phyloP scores from a whole-genome alignment of 2,797 vertebrate genomes.

The Muraenolepis orangiensis region DNA sequence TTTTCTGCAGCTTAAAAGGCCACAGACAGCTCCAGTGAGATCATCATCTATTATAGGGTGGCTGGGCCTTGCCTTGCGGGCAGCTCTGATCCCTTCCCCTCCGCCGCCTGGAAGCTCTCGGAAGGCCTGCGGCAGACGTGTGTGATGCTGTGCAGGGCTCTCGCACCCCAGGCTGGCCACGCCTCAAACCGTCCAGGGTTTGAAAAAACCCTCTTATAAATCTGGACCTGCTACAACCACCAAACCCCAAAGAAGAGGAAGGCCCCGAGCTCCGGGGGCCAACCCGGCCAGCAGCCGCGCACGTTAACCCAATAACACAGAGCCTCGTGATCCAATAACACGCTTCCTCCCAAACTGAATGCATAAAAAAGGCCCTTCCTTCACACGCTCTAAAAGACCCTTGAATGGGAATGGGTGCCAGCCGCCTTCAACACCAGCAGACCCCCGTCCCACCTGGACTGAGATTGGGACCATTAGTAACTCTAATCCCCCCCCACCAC shows the following conservation, averaged over 20 bases:
- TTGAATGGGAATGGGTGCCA: conserved; percentile 37
- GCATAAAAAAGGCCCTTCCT: conserved; percentile 46
- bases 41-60: conserved; percentile 63
- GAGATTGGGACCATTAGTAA: conserved; percentile 49
- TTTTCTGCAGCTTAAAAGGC: conserved; percentile 53
- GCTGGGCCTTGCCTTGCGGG: conserved; percentile 36
- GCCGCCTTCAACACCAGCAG: conserved; percentile 43
- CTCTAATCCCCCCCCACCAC: conserved; percentile 11
- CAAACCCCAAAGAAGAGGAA: conserved; percentile 40
- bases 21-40: conserved; percentile 56
- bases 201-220: conserved; percentile 62
- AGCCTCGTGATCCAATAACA: conserved; percentile 13
- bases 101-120: conserved; percentile 43
- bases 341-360: conserved; percentile 60
- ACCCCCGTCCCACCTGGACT: conserved; percentile 31
- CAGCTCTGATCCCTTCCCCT: conserved; percentile 45
- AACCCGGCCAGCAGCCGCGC: neutral
- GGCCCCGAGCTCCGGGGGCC: conserved; percentile 29
- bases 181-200: conserved; percentile 70
- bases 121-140: conserved; percentile 49
- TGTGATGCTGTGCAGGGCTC: conserved; percentile 66
- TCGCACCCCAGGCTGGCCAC: conserved; percentile 53
- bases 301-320: conserved; percentile 27
- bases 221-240: conserved; percentile 49
- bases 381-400: conserved; percentile 38